Base-by-base conservation (phyloP, 2,888 invertebrate species). In the Eupithecia subfuscata region DNA sequence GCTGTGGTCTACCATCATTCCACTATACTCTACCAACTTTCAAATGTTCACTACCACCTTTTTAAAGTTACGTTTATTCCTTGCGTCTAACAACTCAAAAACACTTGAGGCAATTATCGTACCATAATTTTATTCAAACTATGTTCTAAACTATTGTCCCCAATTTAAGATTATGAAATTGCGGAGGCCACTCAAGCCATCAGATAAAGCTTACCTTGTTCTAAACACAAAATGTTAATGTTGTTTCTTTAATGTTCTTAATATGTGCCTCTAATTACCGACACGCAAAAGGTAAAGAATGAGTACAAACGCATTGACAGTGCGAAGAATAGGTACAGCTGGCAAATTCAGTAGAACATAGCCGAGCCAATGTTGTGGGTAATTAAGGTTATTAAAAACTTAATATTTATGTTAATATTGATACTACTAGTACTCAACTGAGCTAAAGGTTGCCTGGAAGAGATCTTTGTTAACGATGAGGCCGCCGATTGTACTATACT, bases 211-310 rank as follows among this genome's bases (percentile, higher is more conserved):
- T 78, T 73, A 74, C 73, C 75, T 69, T 75, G 77, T 75, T 75
- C 75, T 81, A 80, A 82, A 78, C 77, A 79, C 74, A 82, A 80
- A 82, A 83, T 77, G 80, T 73, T 71, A 77, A 77, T 77, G 74
- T 14, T 81, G 83, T 83, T 85, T 85, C 85, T 86, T 81, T 77
- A 82, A 82, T 83, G 83, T 83, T 85, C 81, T 85, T 83, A 84
- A 88, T 86, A 87, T 83, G 84, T 86, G 84, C 85, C 79, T 85
- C 84, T 89, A 88, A 90, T 91, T 90, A 90, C 78, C 71, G 80
- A 78, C 91, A 91, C 90, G 91, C 90, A 84, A 90, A 37, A 40
- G 67, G 34, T 37, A 18, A 63, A 64, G 64, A 34, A 34, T 37
- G 16, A 34, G 34, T 34, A 64, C 22, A 77, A 76, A 64, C 78